These are phyloP conservation scores for Ornithorhynchus anatinus DNA, from an alignment of 2,113 vertebrate species.

Conservation along the genomic window DNA sequence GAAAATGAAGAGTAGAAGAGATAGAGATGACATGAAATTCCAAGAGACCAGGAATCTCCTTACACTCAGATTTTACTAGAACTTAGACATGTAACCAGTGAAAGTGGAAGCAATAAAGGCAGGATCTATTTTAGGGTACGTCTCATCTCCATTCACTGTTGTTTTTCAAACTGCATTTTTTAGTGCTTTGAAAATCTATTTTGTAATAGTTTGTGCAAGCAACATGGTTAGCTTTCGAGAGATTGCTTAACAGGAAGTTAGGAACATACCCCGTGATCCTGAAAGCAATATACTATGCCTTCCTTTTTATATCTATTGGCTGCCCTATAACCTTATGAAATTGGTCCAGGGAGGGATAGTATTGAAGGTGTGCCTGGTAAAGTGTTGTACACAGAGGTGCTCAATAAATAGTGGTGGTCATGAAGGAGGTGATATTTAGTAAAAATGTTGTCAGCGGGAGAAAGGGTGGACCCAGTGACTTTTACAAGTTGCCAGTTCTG, in stretches of 20 bases:
- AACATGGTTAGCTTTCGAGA: constrained; percentile 35
- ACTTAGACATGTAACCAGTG: constrained; percentile 12
- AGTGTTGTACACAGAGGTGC: no score
- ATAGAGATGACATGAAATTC: neutral
- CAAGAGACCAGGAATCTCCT: neutral
- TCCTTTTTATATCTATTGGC: no score
- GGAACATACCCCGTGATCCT: constrained; percentile 47
- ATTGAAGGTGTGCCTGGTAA: no score
- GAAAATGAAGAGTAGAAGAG: no score
- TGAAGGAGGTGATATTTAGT: no score
- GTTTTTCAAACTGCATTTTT: constrained; percentile 36
- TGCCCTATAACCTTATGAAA: no score
- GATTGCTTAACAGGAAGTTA: constrained; percentile 68
- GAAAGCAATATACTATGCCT: no score
- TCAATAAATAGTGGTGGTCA: no score
- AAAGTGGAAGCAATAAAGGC: constrained; percentile 19
- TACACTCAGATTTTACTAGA: neutral
- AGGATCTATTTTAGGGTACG: neutral
- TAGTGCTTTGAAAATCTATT: constrained; percentile 38
- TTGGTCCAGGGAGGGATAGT: no score
- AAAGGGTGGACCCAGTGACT: no score
- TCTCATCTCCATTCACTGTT: constrained; percentile 28
- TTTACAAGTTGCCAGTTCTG: no score
- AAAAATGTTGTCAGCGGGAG: no score
- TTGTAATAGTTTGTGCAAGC: constrained; percentile 59